Evolutionary conservation across 2,113 vertebrate species (phyloP).

Genomic region (Dasyprocta punctata): DNA sequence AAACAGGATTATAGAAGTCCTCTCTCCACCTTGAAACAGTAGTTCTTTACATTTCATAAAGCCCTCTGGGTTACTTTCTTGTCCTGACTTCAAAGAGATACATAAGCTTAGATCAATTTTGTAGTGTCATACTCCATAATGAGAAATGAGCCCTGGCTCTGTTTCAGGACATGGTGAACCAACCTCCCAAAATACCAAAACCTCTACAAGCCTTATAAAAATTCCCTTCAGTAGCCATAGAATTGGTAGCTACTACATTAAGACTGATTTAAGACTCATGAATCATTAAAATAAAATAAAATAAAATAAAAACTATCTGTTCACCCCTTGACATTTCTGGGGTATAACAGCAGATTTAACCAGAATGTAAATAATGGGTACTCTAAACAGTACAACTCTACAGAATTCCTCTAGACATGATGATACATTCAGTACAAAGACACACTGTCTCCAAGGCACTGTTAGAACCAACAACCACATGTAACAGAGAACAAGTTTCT

Average conservation of each 20-base stretch:
- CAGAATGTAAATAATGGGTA: conserved; percentile 24
- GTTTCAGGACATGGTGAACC: conserved; percentile 45
- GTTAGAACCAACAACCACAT: not conserved
- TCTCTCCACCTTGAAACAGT: conserved; percentile 64
- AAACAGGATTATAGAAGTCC: conserved; percentile 46
- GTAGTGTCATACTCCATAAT: conserved; percentile 27
- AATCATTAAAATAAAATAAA: not conserved
- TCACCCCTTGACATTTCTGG: not conserved
- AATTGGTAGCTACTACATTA: conserved; percentile 49
- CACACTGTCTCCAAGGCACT: not conserved
- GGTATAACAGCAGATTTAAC: not conserved
- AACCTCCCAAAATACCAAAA: conserved; percentile 56
- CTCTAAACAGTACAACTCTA: not conserved
- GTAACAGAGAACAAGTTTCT: not conserved
- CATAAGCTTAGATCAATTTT: conserved; percentile 74
- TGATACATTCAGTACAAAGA: not conserved
- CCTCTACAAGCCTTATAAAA: conserved; percentile 35
- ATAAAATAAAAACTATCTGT: not conserved
- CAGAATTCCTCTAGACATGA: not conserved
- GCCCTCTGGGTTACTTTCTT: conserved; percentile 66
- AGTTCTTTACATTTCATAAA: conserved; percentile 66
- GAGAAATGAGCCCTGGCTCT: conserved; percentile 25
- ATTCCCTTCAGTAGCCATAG: not conserved
- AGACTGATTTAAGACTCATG: conserved; percentile 1
- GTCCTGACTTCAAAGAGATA: conserved; percentile 75